These are phyloP conservation scores for Meganola albula DNA, from an alignment of 2,888 invertebrate species.

Conservation along the genomic window DNA sequence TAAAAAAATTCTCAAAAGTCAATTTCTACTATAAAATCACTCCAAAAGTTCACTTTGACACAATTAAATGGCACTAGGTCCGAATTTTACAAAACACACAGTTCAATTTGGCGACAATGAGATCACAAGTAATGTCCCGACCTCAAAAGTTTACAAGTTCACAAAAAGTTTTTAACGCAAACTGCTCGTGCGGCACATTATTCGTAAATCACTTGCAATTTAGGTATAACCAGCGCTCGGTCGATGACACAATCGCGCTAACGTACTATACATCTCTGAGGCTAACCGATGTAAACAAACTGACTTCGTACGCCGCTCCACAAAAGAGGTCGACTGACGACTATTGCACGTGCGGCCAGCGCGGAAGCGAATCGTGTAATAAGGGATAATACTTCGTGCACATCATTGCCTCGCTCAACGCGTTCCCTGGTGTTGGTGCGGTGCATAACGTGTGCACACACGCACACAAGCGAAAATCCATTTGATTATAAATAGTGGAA, in stretches of 20 bases:
- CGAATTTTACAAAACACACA: conserved; percentile 39
- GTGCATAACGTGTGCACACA: conserved; percentile 68
- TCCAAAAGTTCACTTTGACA: conserved; percentile 54
- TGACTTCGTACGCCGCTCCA: conserved; percentile 61
- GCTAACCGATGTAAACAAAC: conserved; percentile 69
- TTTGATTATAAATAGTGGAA: conserved; percentile 77
- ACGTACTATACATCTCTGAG: conserved; percentile 65
- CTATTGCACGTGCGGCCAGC: conserved; percentile 69
- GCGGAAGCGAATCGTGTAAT: conserved; percentile 72
- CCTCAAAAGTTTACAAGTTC: conserved; percentile 58
- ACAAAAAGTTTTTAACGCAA: conserved; percentile 60
- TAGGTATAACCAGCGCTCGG: conserved; percentile 58
- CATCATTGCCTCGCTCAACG: conserved; percentile 70
- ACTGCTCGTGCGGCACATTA: conserved; percentile 52
- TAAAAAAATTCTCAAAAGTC: conserved; percentile 20
- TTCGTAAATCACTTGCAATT: conserved; percentile 64
- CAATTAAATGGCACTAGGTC: conserved; percentile 39
- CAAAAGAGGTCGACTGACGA: conserved; percentile 64
- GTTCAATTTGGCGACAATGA: conserved; percentile 52
- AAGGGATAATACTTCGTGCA: conserved; percentile 74
- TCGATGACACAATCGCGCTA: conserved; percentile 71
- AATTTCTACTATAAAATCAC: conserved; percentile 29
- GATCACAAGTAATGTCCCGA: conserved; percentile 41
- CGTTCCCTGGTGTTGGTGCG: conserved; percentile 51
- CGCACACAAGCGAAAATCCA: conserved; percentile 58